phyloP scores from a whole-genome alignment of 2,797 vertebrate species.

The Rhincodon typus region DNA sequence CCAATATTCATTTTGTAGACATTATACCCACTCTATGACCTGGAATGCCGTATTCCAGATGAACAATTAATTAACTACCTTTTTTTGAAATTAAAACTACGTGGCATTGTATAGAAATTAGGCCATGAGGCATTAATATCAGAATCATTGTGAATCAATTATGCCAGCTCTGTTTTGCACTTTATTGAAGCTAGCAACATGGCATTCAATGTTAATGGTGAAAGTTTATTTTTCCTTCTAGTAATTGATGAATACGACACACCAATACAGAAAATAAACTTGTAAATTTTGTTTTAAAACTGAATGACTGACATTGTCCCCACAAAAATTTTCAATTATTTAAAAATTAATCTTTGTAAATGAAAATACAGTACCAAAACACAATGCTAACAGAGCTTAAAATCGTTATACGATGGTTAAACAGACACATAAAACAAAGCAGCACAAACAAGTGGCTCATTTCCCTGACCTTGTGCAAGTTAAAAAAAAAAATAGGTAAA shows the following conservation, averaged over 20 bases:
- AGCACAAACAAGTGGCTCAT: neutral
- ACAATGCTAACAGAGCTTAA: no score
- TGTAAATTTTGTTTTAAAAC: neutral
- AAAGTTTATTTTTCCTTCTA: neutral
- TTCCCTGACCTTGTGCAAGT: neutral
- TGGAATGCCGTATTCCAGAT: neutral
- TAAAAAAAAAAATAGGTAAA: neutral
- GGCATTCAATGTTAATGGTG: neutral
- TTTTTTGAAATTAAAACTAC: neutral
- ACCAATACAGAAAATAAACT: neutral
- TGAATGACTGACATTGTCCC: neutral
- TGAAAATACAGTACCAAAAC: neutral
- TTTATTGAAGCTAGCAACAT: neutral
- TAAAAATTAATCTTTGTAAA: neutral
- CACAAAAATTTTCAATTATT: neutral
- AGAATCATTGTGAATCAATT: neutral
- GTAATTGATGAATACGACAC: neutral
- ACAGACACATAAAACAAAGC: neutral
- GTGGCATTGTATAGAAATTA: neutral
- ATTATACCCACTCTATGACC: no score
- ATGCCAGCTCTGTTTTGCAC: neutral
- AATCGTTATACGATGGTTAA: neutral
- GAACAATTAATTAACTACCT: neutral
- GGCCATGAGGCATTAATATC: neutral
- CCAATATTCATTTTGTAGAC: no score